Evolutionary conservation across 2,888 invertebrate species (phyloP).

Genomic region (Galeruca laticollis): DNA sequence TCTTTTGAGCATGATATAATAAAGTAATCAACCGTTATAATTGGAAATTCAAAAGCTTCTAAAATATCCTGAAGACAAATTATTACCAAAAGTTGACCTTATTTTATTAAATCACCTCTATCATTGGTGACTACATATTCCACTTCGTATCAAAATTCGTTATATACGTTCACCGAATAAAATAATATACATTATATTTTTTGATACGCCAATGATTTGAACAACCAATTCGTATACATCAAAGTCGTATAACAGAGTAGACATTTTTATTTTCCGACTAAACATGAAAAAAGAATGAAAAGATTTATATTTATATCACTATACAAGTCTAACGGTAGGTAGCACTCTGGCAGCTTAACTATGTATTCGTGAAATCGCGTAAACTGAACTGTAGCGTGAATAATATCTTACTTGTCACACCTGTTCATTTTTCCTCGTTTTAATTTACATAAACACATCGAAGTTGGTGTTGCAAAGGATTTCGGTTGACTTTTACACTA

Average conservation of each 20-base stretch:
- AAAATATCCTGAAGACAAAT: too few relatives aligned
- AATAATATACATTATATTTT: neutral
- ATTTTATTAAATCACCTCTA: too few relatives aligned
- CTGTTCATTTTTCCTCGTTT: constrained; percentile 45
- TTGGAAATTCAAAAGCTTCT: too few relatives aligned
- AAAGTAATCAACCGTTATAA: too few relatives aligned
- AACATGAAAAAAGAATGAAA: constrained; percentile 25
- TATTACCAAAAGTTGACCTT: too few relatives aligned
- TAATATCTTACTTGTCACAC: constrained; percentile 48
- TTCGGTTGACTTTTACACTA: constrained; percentile 40
- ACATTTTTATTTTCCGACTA: constrained; percentile 18
- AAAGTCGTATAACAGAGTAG: constrained; percentile 6
- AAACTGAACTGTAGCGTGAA: constrained; percentile 44
- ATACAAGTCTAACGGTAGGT: constrained; percentile 15
- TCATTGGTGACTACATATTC: too few relatives aligned
- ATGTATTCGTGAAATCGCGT: constrained; percentile 41
- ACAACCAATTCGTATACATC: constrained; percentile 25
- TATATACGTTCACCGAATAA: too few relatives aligned
- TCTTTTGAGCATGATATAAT: too few relatives aligned
- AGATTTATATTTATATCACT: constrained; percentile 29
- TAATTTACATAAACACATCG: constrained; percentile 47
- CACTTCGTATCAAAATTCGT: too few relatives aligned
- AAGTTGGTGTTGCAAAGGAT: constrained; percentile 37
- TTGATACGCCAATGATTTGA: neutral
- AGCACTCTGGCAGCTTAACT: constrained; percentile 15